Base-by-base conservation (phyloP, 2,888 invertebrate genomes). In the Lymantria dispar region DNA sequence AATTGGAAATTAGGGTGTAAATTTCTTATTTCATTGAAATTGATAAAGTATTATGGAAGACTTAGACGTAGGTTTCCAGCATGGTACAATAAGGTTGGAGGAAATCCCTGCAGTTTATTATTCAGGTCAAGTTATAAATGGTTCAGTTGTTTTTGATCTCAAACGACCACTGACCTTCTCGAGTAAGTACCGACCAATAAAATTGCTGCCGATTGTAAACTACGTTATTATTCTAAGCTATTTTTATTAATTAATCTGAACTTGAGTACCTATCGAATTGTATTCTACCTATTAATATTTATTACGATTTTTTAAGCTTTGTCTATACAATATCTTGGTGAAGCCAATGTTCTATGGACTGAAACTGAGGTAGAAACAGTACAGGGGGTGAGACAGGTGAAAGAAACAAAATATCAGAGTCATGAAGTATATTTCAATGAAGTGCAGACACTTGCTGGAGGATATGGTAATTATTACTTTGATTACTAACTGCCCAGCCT, bases 381-480 rank as follows among this genome's bases (percentile, higher is more conserved):
- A 38, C 64, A 74, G 36, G 79, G 78, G 10, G 64, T 0, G 60
- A 52, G 45, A 41, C 13, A 29, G 8, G 64, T 41, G 48, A 59
- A 12, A 72, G 55, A 40, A 43, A 60, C 0, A 10, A 63, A 72
- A 0, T 87, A 83, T 58, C 52, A 52, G 1, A 81, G 74, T 0
- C 56, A 57, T 12, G 85, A 87, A 56, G 73, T 79, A 45, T 88
- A 86, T 54, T 79, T 85, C n/a, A 76, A 82, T 44, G 47, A 60
- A 11, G 70, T 68, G 7, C 73, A 78, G 40, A 60, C 70, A 22
- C 48, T 86, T 2, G 68, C 64, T n/a, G 86, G 84, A 3, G 81
- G 78, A 0, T 52, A 62, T 48, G 79, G 82, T 81, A 56, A 59
- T 11, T 42, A 29, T 8, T n/a, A 10, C 8, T 33, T 5, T 22